Evolutionary conservation across 1,140 invertebrate species (phyloP).

Genomic region (Euura lappo): DNA sequence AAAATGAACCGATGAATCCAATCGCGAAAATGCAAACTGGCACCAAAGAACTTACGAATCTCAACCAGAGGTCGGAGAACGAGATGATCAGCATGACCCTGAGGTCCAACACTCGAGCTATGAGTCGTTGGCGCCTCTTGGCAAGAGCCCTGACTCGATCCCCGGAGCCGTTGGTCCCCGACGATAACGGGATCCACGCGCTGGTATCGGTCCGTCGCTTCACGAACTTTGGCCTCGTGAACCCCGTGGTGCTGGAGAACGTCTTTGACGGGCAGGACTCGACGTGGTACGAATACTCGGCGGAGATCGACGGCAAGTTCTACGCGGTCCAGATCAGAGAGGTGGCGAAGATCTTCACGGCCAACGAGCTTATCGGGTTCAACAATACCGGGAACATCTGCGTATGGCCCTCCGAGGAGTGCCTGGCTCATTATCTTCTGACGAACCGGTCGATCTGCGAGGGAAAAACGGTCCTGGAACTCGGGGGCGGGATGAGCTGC

Average conservation of each 20-base stretch:
- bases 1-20: too few relatives aligned
- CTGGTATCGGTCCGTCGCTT: constrained; percentile 64
- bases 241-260: constrained; percentile 42
- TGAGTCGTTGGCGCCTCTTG: constrained; percentile 73
- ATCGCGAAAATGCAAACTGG: too few relatives aligned
- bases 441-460: constrained; percentile 71
- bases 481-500: constrained; percentile 88
- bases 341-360: constrained; percentile 67
- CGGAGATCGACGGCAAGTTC: constrained; percentile 51
- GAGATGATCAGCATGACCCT: not conserved
- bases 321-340: constrained; percentile 65
- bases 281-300: constrained; percentile 63
- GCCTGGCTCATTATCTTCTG: constrained; percentile 77
- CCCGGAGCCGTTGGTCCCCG: constrained; percentile 47
- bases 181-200: constrained; percentile 51
- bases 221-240: constrained; percentile 63
- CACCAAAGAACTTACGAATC: not conserved
- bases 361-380: constrained; percentile 79
- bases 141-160: constrained; percentile 68
- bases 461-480: constrained; percentile 74
- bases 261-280: constrained; percentile 34
- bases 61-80: not conserved
- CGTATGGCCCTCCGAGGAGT: constrained; percentile 90
- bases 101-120: constrained; percentile 52
- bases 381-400: constrained; percentile 93